A percentile compares a stretch with the other conserved stretches of the same genome.
These are phyloP conservation scores for Protomyctophum bolini DNA, from an alignment of 2,113 vertebrate species.

Conservation along the genomic window DNA sequence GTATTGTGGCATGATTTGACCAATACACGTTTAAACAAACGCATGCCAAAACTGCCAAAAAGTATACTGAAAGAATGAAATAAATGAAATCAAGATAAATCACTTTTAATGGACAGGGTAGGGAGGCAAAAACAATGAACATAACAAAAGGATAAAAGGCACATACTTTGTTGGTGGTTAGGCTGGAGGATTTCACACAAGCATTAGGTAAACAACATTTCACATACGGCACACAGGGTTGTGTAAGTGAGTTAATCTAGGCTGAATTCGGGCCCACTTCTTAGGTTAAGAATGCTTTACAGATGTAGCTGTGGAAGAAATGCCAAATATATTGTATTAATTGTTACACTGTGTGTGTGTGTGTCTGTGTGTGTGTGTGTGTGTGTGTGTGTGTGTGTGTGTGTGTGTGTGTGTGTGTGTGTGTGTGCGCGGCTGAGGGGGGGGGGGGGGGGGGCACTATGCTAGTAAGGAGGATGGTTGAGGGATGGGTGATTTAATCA, in stretches of 20 bases:
- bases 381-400: too few relatives aligned
- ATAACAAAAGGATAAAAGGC: constrained; percentile 12
- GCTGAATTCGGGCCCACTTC: not conserved
- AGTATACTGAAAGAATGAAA: constrained; percentile 19
- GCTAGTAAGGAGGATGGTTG: not conserved
- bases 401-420: too few relatives aligned
- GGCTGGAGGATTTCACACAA: not conserved
- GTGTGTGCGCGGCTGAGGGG: too few relatives aligned
- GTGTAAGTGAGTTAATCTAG: not conserved
- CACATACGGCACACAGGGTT: constrained; percentile 3
- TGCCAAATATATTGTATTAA: too few relatives aligned
- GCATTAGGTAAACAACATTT: not conserved
- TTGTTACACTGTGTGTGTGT: too few relatives aligned
- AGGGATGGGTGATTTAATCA: not conserved
- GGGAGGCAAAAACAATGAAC: not conserved
- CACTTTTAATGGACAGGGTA: constrained; percentile 43
- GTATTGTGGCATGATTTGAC: not conserved
- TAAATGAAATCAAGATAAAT: constrained; percentile 6
- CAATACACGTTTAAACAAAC: not conserved
- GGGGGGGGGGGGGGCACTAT: too few relatives aligned
- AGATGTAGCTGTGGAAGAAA: not conserved
- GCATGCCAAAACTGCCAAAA: not conserved
- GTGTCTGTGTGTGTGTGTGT: too few relatives aligned
- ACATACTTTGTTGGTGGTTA: not conserved
- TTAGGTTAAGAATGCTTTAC: not conserved